Conservation (phyloP, 2,113 vertebrate species). For the Sakesphorus luctuosus region DNA sequence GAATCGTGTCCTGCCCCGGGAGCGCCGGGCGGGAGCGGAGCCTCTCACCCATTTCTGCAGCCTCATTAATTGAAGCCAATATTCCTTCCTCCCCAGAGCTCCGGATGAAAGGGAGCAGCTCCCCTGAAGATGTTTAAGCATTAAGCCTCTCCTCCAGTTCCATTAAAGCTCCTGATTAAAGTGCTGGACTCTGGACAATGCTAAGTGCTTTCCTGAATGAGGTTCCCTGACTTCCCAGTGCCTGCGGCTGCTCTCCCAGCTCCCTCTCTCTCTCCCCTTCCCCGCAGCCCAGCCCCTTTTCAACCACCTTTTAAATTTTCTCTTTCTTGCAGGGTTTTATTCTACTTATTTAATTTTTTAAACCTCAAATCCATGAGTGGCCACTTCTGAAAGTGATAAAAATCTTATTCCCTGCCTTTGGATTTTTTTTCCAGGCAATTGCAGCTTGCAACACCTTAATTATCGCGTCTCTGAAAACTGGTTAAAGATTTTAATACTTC, state of each 20-base stretch:
- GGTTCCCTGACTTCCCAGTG: not conserved
- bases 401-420: not conserved
- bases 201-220: not conserved
- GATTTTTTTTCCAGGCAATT: not conserved
- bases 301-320: not conserved
- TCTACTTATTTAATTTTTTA: not conserved
- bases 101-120: not conserved
- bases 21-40: not conserved
- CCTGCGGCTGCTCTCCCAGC: not conserved
- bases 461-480: slow-evolving; percentile 41
- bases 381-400: slow-evolving; percentile 3
- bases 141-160: not conserved
- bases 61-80: not conserved
- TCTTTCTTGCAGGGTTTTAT: not conserved
- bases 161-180: not conserved
- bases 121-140: not conserved
- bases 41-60: not conserved
- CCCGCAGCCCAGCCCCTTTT: not conserved
- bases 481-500: slow-evolving; percentile 66
- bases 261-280: not conserved
- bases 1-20: not conserved
- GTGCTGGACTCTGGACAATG: not conserved
- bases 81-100: not conserved
- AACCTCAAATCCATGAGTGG: not conserved
- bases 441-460: slow-evolving; percentile 56